Evolutionary conservation across 2,888 invertebrate species (phyloP).

Genomic region (Lasioglossum malachurum): DNA sequence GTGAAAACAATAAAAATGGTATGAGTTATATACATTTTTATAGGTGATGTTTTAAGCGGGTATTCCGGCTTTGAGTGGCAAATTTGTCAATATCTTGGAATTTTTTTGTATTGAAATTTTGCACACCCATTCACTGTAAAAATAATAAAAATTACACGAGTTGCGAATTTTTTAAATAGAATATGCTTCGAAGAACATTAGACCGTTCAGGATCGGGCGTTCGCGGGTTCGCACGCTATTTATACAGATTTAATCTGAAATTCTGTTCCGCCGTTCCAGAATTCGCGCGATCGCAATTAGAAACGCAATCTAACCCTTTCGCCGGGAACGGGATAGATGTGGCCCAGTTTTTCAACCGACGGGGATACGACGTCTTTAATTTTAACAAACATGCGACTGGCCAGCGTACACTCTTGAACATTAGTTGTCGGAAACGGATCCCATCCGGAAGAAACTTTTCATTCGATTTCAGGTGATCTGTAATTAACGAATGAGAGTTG

Average conservation of each 20-base stretch:
- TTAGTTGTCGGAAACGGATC: neutral
- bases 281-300: neutral
- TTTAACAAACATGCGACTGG: neutral
- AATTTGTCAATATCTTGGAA: neutral
- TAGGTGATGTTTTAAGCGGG: no score
- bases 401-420: neutral
- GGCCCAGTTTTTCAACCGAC: neutral
- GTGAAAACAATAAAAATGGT: no score
- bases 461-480: neutral
- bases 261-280: slow-evolving; percentile 5
- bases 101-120: neutral
- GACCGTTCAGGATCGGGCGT: neutral
- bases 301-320: slow-evolving; percentile 2
- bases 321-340: neutral
- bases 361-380: neutral
- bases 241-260: neutral
- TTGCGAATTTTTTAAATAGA: neutral
- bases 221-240: neutral
- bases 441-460: neutral
- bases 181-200: neutral
- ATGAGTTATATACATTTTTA: no score
- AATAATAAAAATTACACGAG: neutral
- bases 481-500: neutral
- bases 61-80: no score
- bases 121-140: neutral